These are phyloP conservation scores for Acropternis orthonyx DNA, from an alignment of 2,797 vertebrate species.

Conservation along the genomic window DNA sequence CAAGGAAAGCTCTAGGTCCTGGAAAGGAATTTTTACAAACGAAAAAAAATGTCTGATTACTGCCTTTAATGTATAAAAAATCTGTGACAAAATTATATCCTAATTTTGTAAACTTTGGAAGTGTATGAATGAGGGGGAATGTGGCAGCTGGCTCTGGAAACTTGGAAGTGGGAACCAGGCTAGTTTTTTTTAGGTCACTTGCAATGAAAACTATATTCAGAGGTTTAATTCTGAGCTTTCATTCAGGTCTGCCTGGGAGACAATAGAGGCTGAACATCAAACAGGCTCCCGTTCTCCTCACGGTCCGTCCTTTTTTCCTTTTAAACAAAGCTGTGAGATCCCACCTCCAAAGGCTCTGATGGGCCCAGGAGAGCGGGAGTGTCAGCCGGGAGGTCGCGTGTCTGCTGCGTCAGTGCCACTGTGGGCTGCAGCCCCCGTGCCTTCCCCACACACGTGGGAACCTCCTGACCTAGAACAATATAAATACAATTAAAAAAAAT, in stretches of 20 bases:
- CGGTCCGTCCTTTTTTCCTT: slow-evolving; percentile 36
- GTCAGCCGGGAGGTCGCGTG: slow-evolving; percentile 45
- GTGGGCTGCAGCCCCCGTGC: slow-evolving; percentile 28
- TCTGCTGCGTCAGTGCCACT: slow-evolving; percentile 53
- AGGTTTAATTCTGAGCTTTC: slow-evolving; percentile 58
- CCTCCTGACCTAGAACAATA: not conserved
- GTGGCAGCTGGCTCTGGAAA: not conserved
- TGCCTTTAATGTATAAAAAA: not conserved
- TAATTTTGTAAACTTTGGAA: not conserved
- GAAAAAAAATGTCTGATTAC: not conserved
- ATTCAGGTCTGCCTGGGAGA: slow-evolving; percentile 56
- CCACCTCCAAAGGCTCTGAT: slow-evolving; percentile 55
- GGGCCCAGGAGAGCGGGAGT: slow-evolving; percentile 38
- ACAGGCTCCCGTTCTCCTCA: slow-evolving; percentile 44
- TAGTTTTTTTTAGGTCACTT: slow-evolving; percentile 31
- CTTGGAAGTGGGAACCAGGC: not conserved
- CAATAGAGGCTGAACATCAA: slow-evolving; percentile 66
- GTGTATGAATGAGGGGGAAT: not conserved
- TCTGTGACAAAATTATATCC: not conserved
- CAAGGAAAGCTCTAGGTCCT: not conserved
- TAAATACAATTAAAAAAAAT: not conserved
- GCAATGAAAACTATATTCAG: slow-evolving; percentile 2
- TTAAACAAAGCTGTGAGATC: slow-evolving; percentile 47
- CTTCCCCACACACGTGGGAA: slow-evolving; percentile 52
- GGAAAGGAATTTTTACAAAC: not conserved